These are phyloP conservation scores for Cosmorhoe ocellata DNA, from an alignment of 2,888 invertebrate species.

Conservation along the genomic window DNA sequence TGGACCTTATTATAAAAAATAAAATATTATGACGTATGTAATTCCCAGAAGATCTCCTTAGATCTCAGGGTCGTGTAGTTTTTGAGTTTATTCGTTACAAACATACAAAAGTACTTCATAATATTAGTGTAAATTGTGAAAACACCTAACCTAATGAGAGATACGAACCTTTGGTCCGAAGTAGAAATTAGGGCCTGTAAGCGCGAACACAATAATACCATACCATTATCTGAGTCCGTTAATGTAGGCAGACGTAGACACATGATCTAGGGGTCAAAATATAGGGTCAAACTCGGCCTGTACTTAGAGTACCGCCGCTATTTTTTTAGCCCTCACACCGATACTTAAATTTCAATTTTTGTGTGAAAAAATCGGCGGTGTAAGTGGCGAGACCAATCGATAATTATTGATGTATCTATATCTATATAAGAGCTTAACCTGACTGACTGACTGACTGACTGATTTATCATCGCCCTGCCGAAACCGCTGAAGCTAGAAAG, in stretches of 20 bases:
- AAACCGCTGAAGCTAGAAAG: too few species aligned
- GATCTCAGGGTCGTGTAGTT: too few species aligned
- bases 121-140: conserved; percentile 12
- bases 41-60: too few species aligned
- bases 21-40: too few species aligned
- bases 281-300: conserved; percentile 23
- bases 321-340: not conserved
- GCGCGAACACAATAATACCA: conserved; percentile 22
- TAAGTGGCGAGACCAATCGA: conserved; percentile 17
- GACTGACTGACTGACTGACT: too few species aligned
- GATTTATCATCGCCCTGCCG: too few species aligned
- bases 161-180: conserved; percentile 20
- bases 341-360: conserved; percentile 18
- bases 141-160: conserved; percentile 26
- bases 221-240: conserved; percentile 20
- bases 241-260: conserved; percentile 20
- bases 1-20: too few species aligned
- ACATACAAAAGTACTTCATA: too few species aligned
- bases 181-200: conserved; percentile 17
- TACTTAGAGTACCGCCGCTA: conserved; percentile 24
- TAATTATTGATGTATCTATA: too few species aligned
- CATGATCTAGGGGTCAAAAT: conserved; percentile 19
- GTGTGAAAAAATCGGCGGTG: conserved; percentile 13
- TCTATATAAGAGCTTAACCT: too few species aligned
- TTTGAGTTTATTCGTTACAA: too few species aligned